Base-by-base conservation (phyloP, 2,797 vertebrate species). In the Coreius guichenoti region DNA sequence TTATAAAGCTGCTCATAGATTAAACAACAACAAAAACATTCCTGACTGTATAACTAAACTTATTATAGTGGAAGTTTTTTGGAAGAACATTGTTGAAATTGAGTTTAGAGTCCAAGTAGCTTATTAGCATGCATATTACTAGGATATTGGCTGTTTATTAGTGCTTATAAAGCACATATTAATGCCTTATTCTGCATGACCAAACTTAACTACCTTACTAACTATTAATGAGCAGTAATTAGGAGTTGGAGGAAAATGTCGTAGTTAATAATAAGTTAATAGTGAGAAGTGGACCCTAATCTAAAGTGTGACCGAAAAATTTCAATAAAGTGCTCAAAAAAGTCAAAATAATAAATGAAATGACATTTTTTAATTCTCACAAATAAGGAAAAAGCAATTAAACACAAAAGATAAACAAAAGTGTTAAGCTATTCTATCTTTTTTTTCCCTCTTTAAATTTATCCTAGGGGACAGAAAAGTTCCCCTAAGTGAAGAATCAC, bases 401-500 rank as follows among this genome's bases (percentile, higher is more conserved):
- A 14, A 47, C 13, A 29, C 3, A 1, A 36, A 21, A 69, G 3
- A 73, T 9, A 1, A 7, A 45, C 23, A 29, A 3, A 49, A 16
- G n/a, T n/a, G 33, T 23, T 23, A 76, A 58, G 31, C 74, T 76
- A 58, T 14, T 36, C 31, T 76, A 76, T 56, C 6, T 36, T 76
- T 76, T 47, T 56, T 13, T 2, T 8, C 21, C 21, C 8, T 16
- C 19, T 56, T 76, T 56, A 36, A 54, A 76, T 39, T 76, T 21
- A 33, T 76, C 13, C 21, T n/a, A 76, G 31, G 74, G 31, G 31
- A 39, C 21, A 63, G 14, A 45, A 63, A 78, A 78, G 56, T 78
- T 43, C 33, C 33, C 16, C 16, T 29, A 78, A 63, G 23, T 63
- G 36, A 61, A 69, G 78, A 58, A 68, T 70, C 65, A 51, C n/a